Percentiles rank a stretch among this genome's conserved stretches.
Evolutionary conservation across 2,113 vertebrate genomes (phyloP).

Genomic region (Laterallus jamaicensis): DNA sequence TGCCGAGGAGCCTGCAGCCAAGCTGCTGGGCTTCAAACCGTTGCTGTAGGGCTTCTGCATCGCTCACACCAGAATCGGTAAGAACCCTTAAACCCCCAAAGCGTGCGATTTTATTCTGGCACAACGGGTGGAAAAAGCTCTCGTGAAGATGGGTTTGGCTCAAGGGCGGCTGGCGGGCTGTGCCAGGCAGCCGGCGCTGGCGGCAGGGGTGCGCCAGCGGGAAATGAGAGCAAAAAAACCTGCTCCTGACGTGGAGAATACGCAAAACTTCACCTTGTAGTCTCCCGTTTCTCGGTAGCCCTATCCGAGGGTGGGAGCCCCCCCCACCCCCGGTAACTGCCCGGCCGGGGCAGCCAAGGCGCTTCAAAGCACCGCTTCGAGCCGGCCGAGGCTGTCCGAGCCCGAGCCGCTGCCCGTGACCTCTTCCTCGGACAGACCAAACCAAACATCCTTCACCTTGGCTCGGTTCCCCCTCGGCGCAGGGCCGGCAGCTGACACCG

Average conservation of each 20-base stretch:
- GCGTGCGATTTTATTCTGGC: not conserved
- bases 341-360: not conserved
- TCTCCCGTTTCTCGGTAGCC: too few species aligned
- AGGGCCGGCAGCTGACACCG: not conserved
- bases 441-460: not conserved
- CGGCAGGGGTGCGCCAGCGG: fast-evolving
- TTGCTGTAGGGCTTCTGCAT: not conserved
- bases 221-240: not conserved
- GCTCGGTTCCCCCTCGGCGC: not conserved
- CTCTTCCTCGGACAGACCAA: not conserved
- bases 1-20: fast-evolving
- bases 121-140: not conserved
- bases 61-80: fast-evolving
- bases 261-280: fast-evolving
- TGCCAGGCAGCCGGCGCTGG: not conserved
- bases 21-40: not conserved
- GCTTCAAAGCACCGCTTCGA: not conserved
- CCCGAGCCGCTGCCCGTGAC: not conserved
- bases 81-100: not conserved
- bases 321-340: too few species aligned
- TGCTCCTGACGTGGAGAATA: not conserved
- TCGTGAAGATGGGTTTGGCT: not conserved
- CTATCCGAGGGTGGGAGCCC: not conserved
- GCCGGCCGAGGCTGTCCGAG: not conserved
- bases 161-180: too few species aligned